Evolutionary conservation across 2,113 vertebrate species (phyloP).

Genomic region (Micromys minutus): DNA sequence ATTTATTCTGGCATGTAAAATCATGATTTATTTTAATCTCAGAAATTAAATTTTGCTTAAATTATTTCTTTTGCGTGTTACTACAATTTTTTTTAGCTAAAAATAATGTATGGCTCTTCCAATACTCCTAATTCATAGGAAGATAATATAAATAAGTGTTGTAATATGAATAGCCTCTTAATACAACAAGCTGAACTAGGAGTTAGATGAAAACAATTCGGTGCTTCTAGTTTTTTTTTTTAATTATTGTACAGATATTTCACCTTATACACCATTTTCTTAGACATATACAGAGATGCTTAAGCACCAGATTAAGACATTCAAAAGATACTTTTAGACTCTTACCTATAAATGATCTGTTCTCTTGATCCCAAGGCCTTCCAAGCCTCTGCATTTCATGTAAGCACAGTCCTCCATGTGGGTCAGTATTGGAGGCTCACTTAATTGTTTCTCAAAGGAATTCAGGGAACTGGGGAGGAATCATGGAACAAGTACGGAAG

Average conservation of each 20-base stretch:
- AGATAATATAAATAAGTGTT: conserved; percentile 45
- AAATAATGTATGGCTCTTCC: not conserved
- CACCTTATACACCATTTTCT: conserved; percentile 31
- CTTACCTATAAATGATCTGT: conserved; percentile 13
- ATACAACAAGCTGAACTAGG: not conserved
- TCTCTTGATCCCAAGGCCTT: not conserved
- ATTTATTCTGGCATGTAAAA: conserved; percentile 43
- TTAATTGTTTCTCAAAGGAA: not conserved
- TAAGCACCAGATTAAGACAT: not conserved
- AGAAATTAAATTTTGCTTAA: conserved; percentile 54
- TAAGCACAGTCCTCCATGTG: not conserved
- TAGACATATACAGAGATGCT: conserved; percentile 26
- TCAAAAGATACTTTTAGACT: conserved; percentile 28
- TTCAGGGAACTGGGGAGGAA: conserved; percentile 38
- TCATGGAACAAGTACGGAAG: not conserved
- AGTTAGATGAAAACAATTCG: conserved; percentile 12
- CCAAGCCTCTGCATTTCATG: conserved; percentile 4
- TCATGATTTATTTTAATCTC: conserved; percentile 25
- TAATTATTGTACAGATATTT: not conserved
- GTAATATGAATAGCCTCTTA: conserved; percentile 15
- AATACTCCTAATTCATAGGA: conserved; percentile 15
- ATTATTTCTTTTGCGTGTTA: not conserved
- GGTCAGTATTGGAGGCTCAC: not conserved
- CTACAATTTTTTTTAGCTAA: conserved; percentile 36
- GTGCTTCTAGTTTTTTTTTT: conserved; percentile 33